Conservation (phyloP, 2,888 invertebrate genomes). For the Agrotis puta region DNA sequence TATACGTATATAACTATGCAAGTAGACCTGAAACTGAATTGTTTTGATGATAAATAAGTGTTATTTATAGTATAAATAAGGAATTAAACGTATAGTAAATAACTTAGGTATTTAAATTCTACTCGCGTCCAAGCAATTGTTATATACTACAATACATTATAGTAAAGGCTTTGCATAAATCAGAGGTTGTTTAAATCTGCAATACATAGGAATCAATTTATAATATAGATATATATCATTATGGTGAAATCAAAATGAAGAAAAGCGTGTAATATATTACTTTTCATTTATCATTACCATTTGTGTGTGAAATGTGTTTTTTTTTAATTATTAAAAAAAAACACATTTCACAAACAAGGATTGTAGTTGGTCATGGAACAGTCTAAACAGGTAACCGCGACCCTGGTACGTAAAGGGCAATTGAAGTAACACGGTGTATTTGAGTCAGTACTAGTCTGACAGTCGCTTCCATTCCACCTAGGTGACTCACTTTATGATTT, state of each 20-base stretch:
- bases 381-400: too few species aligned
- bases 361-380: too few species aligned
- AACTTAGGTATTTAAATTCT: conserved; percentile 32
- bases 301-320: too few species aligned
- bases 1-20: not conserved
- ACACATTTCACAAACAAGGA: too few species aligned
- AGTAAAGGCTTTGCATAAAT: conserved; percentile 45
- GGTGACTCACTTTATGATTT: too few species aligned
- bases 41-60: conserved; percentile 6
- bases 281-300: too few species aligned
- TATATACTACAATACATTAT: conserved; percentile 12
- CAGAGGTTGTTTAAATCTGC: conserved; percentile 55
- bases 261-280: too few species aligned
- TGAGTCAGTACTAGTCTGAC: too few species aligned
- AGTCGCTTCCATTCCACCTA: too few species aligned
- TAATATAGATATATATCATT: conserved; percentile 27
- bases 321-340: too few species aligned
- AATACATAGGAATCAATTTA: conserved; percentile 40
- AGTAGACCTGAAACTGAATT: not conserved
- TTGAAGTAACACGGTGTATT: too few species aligned
- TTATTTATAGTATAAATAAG: not conserved
- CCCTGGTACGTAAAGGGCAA: too few species aligned
- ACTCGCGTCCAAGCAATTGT: conserved; percentile 39
- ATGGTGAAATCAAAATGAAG: conserved; percentile 2
- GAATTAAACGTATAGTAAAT: conserved; percentile 13